Percentiles rank a stretch among this genome's conserved stretches.
Conservation (phyloP, 2,113 vertebrate genomes). For the Megaceryle torquata region DNA sequence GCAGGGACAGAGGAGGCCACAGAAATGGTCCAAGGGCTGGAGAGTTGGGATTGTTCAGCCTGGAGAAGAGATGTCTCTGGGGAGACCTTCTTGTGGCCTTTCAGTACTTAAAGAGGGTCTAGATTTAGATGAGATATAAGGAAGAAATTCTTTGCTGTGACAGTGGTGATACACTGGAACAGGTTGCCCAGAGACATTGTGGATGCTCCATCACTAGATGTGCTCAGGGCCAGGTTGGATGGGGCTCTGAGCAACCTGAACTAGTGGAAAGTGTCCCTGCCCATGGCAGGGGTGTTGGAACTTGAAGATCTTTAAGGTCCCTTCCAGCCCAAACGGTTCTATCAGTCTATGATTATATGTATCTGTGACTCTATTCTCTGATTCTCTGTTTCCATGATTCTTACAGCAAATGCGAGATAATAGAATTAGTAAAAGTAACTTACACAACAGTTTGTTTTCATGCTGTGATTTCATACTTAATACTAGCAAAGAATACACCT, state of each 20-base stretch:
- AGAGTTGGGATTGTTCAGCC: not conserved
- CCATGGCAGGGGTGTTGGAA: not conserved
- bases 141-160: not conserved
- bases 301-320: not conserved
- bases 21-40: not conserved
- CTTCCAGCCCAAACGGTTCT: not conserved
- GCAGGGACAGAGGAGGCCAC: not conserved
- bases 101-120: not conserved
- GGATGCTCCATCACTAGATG: not conserved
- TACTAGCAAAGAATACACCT: not conserved
- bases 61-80: not conserved
- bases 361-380: not conserved
- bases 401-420: not conserved
- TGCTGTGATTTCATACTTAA: not conserved
- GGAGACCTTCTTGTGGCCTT: not conserved
- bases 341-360: not conserved
- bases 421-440: not conserved
- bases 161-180: not conserved
- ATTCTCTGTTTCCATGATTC: not conserved
- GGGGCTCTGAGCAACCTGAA: accelerated
- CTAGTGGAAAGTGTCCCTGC: not conserved
- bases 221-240: accelerated
- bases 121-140: not conserved
- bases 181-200: not conserved
- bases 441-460: not conserved